Conservation (phyloP, 2,113 vertebrate genomes). For the Gymnarchus niloticus region DNA sequence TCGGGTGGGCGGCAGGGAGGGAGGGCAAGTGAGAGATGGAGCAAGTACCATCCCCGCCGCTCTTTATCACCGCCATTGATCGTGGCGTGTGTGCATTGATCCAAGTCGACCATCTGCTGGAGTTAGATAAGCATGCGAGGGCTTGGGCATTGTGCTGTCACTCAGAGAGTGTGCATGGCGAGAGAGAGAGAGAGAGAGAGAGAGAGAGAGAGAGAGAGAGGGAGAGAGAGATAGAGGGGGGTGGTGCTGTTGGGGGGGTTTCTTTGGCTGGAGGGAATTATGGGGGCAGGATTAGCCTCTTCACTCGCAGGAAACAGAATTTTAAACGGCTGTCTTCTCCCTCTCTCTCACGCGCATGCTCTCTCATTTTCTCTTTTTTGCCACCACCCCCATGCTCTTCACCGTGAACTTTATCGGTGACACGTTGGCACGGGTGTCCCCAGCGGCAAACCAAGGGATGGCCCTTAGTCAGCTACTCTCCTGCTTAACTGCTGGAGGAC, state of each 20-base stretch:
- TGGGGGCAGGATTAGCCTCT: slow-evolving; percentile 99
- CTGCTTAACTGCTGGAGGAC: neutral
- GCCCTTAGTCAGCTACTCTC: neutral
- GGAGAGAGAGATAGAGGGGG: slow-evolving; percentile 47
- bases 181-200: slow-evolving; percentile 52
- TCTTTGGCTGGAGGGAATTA: slow-evolving; percentile 99
- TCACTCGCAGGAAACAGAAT: slow-evolving; percentile 99
- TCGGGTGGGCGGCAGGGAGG: slow-evolving; percentile 54
- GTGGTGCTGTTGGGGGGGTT: slow-evolving; percentile 76
- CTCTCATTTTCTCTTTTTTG: slow-evolving; percentile 11
- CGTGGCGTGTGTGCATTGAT: slow-evolving; percentile 99
- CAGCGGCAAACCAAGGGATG: neutral
- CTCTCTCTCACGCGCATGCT: slow-evolving; percentile 50
- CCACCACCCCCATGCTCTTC: slow-evolving; percentile 11
- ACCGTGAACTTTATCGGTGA: neutral
- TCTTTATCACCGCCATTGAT: slow-evolving; percentile 99
- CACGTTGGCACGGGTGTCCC: neutral
- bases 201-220: slow-evolving; percentile 41
- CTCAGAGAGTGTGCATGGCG: slow-evolving; percentile 76
- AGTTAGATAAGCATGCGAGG: slow-evolving; percentile 99
- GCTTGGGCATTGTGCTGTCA: slow-evolving; percentile 99
- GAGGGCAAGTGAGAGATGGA: slow-evolving; percentile 53
- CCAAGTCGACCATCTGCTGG: slow-evolving; percentile 99
- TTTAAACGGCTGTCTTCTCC: slow-evolving; percentile 84
- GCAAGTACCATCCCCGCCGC: slow-evolving; percentile 70